phyloP scores from a whole-genome alignment of 2,113 vertebrate species.

The Puffinus mauretanicus region DNA sequence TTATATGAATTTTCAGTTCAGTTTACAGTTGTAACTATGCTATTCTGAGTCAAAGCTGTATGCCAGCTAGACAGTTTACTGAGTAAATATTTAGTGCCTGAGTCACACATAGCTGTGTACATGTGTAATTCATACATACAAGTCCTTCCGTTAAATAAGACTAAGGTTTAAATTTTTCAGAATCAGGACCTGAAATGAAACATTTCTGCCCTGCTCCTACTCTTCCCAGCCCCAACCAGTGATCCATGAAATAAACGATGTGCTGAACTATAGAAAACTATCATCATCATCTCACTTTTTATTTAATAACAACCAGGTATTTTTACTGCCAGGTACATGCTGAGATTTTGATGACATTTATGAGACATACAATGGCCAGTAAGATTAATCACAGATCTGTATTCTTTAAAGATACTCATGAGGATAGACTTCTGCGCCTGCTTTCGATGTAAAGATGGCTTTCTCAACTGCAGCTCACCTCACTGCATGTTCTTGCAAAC shows the following conservation, averaged over 20 bases:
- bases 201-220: not conserved
- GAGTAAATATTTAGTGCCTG: not conserved
- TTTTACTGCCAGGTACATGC: conserved; percentile 23
- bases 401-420: conserved; percentile 12
- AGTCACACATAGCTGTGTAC: not conserved
- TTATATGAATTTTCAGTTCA: not conserved
- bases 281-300: not conserved
- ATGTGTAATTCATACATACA: not conserved
- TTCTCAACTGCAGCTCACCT: not conserved
- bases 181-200: not conserved
- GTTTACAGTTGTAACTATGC: not conserved
- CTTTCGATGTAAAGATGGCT: not conserved
- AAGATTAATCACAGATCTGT: conserved; percentile 39
- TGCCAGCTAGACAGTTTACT: not conserved
- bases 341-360: conserved; percentile 20
- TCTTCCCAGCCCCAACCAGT: not conserved
- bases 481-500: conserved; percentile 4
- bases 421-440: not conserved
- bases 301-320: not conserved
- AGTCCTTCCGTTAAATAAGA: not conserved
- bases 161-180: not conserved
- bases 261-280: not conserved
- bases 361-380: not conserved
- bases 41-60: not conserved
- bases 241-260: not conserved